Evolutionary conservation across 1,140 invertebrate genomes (phyloP), one percentile per base, ranked within the genome.

Genomic region (Rhagoletis zephyria): DNA sequence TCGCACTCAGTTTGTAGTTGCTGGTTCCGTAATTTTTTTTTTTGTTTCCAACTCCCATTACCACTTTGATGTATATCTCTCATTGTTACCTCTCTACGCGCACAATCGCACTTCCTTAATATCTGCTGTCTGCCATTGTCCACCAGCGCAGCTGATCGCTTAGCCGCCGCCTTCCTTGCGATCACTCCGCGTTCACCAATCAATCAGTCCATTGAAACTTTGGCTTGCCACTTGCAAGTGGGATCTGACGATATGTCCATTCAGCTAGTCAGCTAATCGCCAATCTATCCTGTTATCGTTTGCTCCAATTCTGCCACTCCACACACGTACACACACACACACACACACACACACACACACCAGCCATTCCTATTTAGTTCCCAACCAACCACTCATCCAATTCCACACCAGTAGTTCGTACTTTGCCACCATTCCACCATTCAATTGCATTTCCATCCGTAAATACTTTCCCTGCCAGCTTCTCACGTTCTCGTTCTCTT

Each of bases 41-140:
- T 12, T 74, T 74, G 0, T 74, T 48, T 40, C 3, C 61, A 4
- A 14, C 61, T 48, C 2, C 9, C 10, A 74, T 74, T 74, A 74
- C 70, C 70, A 74, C 70, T 42, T 74, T 51, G 70, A 74, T 74
- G 70, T 42, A 74, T 48, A 74, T 74, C 70, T 74, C 70, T 74
- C 45, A 48, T 74, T 74, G 70, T 74, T 74, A 30, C 14, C 70
- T 74, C 70, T 16, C 40, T 74, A 74, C 45, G 42, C 70, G 42
- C 70, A 74, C 42, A 48, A 74, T 74, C 14, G 45, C 70, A 74
- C 70, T 48, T 74, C 70, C 70, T 74, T 74, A 74, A 74, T 74
- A 30, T 42, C 45, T 59, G n/a, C 48, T 56, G 74, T 56, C 7
- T 42, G 56, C 61, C 2, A 56, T n/a, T 56, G 74, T 56, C 7